Conservation (phyloP, 1,140 invertebrate genomes). For the Linepithema humile region DNA sequence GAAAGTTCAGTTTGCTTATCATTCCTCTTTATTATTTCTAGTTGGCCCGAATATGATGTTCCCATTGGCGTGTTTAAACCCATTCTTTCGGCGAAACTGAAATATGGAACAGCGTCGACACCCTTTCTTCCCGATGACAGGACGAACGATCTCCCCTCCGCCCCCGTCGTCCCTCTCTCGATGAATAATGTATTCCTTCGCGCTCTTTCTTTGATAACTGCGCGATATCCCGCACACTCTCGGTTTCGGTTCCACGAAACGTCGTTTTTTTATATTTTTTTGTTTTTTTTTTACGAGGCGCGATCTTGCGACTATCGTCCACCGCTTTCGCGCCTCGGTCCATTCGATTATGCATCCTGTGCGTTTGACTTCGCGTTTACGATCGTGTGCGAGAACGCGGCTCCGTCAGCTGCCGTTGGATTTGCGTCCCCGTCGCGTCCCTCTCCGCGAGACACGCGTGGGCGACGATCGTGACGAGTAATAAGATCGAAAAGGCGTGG, state of each 20-base stretch:
- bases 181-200: constrained; percentile 4
- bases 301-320: background rate
- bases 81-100: constrained; percentile 39
- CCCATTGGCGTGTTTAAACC: constrained; percentile 63
- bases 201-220: background rate
- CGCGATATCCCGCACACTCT: background rate
- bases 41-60: constrained; percentile 68
- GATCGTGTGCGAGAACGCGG: background rate
- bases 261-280: too few relatives aligned
- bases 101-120: background rate
- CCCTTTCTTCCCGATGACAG: background rate
- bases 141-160: background rate
- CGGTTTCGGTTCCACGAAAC: background rate
- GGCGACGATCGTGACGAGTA: background rate
- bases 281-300: too few relatives aligned
- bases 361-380: constrained; percentile 62
- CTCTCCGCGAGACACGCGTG: background rate
- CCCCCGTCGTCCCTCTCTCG: background rate
- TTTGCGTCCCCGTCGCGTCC: background rate
- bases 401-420: too few relatives aligned
- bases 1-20: constrained; percentile 64
- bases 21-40: constrained; percentile 63
- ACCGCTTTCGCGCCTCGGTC: background rate
- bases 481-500: background rate
- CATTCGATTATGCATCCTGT: constrained; percentile 57